Conservation (phyloP, 2,797 vertebrate species). For the Phataginus tetradactyla region DNA sequence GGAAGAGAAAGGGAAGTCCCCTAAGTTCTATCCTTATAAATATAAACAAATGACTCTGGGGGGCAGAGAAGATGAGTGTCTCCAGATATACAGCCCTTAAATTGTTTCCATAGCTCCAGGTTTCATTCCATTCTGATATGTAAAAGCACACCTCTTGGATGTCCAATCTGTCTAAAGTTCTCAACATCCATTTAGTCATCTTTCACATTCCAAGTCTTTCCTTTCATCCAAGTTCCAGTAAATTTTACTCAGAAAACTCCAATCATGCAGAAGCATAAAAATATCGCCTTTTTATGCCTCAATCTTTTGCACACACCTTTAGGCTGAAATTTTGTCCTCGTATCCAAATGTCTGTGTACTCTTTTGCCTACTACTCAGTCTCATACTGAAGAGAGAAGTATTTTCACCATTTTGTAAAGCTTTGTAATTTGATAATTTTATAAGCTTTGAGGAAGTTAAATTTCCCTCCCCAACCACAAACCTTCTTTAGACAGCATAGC, state of each 20-base stretch:
- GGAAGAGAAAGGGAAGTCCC: neutral
- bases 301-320: neutral
- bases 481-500: neutral
- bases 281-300: neutral
- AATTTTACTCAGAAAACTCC: neutral
- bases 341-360: neutral
- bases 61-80: neutral
- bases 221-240: neutral
- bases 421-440: neutral
- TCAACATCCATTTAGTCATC: neutral
- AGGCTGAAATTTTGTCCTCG: neutral
- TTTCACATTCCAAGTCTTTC: neutral
- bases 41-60: neutral
- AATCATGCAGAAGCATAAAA: neutral
- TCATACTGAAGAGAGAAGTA: neutral
- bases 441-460: neutral
- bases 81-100: neutral
- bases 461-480: neutral
- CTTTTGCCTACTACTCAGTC: neutral
- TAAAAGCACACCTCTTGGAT: neutral
- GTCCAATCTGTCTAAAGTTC: neutral
- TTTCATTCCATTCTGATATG: neutral
- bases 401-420: neutral
- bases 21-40: neutral
- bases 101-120: neutral